Base-by-base conservation (phyloP, 1,140 invertebrate genomes). In the Subanguina moxae region DNA sequence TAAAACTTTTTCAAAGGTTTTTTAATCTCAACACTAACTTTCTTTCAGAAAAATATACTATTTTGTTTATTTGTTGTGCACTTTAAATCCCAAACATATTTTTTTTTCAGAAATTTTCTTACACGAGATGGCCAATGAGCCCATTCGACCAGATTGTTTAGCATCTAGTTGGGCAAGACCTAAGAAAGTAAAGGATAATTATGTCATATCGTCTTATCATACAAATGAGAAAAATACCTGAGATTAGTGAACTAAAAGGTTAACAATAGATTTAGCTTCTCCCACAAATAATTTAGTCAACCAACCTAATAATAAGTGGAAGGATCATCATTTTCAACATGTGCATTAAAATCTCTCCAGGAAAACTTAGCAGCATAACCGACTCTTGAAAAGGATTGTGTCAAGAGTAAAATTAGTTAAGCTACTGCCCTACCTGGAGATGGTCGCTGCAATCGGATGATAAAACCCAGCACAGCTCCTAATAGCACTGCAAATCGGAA, bases 251-350 rank as follows among this genome's bases (percentile, higher is more conserved):
- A 67, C 67, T 70, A 38, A 38, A 38, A 5, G 32, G 11, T 38
- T 3, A 38, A 38, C 3, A 5, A 38, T 38, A 5, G 11, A 11
- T 38, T 38, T 3, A 38, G 32, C 11, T n/a, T n/a, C n/a, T n/a
- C n/a, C n/a, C n/a, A n/a, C n/a, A 62, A 25, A n/a, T 67, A 21
- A 64, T 38, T 64, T 27, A 56, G 21, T 7, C 17, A 1, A 56
- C n/a, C 19, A 5, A 38, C 32, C 32, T 38, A 11, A 38, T 52
- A 70, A 75, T 76, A 23, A 76, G 65, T 23, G 74, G 74, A 27
- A 76, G 57, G 45, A 80, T 82, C 79, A 80, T 80, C 76, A 80
- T 81, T 62, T 80, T 80, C 23, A 80, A 64, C 75, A 80, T 83
- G 45, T 82, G 77, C 79, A 80, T 80, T n/a, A 80, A 72, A 21